These are phyloP conservation scores for Caranx ignobilis DNA, from an alignment of 2,113 vertebrate genomes.

Conservation along the genomic window DNA sequence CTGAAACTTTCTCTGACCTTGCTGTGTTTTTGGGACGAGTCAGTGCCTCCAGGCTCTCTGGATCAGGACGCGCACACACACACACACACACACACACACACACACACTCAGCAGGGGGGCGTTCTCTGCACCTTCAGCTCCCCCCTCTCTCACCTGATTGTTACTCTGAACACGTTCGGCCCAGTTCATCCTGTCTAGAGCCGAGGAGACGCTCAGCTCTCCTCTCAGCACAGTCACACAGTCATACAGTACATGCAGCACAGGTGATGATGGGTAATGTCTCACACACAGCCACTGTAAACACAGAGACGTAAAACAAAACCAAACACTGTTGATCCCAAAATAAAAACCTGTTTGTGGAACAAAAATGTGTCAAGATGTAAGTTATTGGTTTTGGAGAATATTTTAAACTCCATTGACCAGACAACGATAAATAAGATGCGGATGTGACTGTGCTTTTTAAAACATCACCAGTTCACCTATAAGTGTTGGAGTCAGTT, in stretches of 20 bases:
- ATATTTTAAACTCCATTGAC: too few relatives aligned
- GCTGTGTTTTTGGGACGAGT: not conserved
- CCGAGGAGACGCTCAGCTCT: not conserved
- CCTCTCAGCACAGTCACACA: not conserved
- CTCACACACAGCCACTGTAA: too few relatives aligned
- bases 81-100: conserved; percentile 9
- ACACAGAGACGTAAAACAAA: too few relatives aligned
- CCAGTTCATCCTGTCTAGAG: conserved; percentile 49
- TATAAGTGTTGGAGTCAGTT: too few relatives aligned
- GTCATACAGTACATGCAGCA: not conserved
- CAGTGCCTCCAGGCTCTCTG: not conserved
- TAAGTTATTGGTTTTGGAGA: too few relatives aligned
- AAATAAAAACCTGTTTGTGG: too few relatives aligned
- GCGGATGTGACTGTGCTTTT: too few relatives aligned
- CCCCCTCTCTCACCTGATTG: conserved; percentile 49
- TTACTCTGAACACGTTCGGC: conserved; percentile 61
- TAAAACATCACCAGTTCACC: too few relatives aligned
- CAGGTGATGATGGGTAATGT: too few relatives aligned
- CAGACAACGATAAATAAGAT: too few relatives aligned
- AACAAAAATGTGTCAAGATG: too few relatives aligned
- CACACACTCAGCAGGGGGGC: conserved; percentile 21
- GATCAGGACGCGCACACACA: not conserved
- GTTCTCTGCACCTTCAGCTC: conserved; percentile 28
- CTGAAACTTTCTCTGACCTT: conserved; percentile 9
- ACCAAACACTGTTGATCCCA: too few relatives aligned